Conservation (phyloP, 2,797 vertebrate species). For the Tapirus indicus region DNA sequence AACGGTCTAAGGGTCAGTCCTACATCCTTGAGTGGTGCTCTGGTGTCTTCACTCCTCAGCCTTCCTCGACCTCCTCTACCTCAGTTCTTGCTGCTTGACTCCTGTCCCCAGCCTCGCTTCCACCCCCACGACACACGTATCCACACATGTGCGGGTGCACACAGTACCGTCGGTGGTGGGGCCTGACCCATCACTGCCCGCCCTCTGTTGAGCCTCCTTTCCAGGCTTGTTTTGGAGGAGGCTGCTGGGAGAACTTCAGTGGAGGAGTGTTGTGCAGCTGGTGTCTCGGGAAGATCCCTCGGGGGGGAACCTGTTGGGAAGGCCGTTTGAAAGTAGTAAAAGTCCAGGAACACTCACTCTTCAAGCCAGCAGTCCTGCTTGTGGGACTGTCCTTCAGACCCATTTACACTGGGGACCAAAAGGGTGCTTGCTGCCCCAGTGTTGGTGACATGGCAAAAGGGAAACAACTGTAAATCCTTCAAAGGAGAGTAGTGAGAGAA, state of each 20-base stretch:
- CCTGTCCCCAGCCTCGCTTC: not conserved
- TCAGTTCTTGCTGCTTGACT: not conserved
- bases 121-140: rapidly evolving
- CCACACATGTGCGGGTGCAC: not conserved
- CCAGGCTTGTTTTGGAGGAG: not conserved
- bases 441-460: not conserved
- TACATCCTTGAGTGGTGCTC: rapidly evolving
- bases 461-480: not conserved
- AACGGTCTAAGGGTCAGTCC: not conserved
- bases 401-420: not conserved
- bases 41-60: not conserved
- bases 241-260: not conserved
- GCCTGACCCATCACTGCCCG: not conserved
- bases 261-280: not conserved
- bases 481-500: no score
- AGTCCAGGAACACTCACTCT: not conserved
- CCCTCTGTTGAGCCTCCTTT: not conserved
- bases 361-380: not conserved
- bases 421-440: rapidly evolving
- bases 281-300: not conserved
- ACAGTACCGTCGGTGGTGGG: not conserved
- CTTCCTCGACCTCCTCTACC: not conserved
- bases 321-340: not conserved
- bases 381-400: not conserved
- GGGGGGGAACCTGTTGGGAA: not conserved